Evolutionary conservation across 2,888 invertebrate species (phyloP).

Genomic region (Agrotis puta): DNA sequence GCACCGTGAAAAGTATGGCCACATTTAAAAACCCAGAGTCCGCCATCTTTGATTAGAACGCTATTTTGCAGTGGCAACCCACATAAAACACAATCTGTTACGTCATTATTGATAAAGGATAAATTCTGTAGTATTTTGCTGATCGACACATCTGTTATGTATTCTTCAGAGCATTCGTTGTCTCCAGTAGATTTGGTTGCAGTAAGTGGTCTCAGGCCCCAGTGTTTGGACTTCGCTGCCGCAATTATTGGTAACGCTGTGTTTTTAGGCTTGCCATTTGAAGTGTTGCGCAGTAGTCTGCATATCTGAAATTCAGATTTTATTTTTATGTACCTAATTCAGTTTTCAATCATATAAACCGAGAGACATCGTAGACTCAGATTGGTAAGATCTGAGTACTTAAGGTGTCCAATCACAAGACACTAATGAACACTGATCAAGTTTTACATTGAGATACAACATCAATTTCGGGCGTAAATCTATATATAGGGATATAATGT

Average conservation of each 20-base stretch:
- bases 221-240: slow-evolving; percentile 84
- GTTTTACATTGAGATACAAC: too few relatives aligned
- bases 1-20: slow-evolving; percentile 92
- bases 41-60: slow-evolving; percentile 91
- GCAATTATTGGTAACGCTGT: slow-evolving; percentile 85
- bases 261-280: slow-evolving; percentile 78
- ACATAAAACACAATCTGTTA: slow-evolving; percentile 89
- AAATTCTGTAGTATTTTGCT: slow-evolving; percentile 76
- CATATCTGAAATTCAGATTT: slow-evolving; percentile 78
- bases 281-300: slow-evolving; percentile 78
- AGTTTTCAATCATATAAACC: too few relatives aligned
- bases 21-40: slow-evolving; percentile 92
- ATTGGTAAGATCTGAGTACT: too few relatives aligned
- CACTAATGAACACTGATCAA: too few relatives aligned
- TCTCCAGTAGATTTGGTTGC: slow-evolving; percentile 38
- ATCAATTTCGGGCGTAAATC: too few relatives aligned
- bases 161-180: slow-evolving; percentile 34
- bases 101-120: slow-evolving; percentile 70
- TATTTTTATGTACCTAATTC: too few relatives aligned
- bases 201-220: slow-evolving; percentile 87
- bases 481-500: too few relatives aligned
- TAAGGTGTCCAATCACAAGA: too few relatives aligned
- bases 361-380: too few relatives aligned
- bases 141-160: slow-evolving; percentile 68
- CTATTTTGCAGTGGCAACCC: slow-evolving; percentile 91